These are phyloP conservation scores for Oncorhynchus keta DNA, from an alignment of 2,113 vertebrate species.

Conservation along the genomic window DNA sequence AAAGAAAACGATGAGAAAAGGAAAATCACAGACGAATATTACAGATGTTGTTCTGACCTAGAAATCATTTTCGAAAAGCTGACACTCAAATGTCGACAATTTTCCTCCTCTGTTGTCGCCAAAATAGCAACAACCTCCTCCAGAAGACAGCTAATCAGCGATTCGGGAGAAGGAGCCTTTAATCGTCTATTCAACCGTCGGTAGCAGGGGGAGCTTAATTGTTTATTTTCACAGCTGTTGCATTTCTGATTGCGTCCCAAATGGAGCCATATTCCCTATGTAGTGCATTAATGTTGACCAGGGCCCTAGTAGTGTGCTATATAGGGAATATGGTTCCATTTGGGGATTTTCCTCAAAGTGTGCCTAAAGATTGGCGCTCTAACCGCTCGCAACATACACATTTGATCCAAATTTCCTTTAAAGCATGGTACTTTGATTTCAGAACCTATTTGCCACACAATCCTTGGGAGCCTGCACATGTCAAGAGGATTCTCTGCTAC, in stretches of 20 bases:
- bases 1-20: constrained; percentile 3
- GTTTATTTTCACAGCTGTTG: constrained; percentile 26
- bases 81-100: constrained; percentile 26
- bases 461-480: constrained; percentile 33
- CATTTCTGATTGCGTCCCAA: not conserved
- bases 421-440: constrained; percentile 26
- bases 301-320: too few relatives aligned
- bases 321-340: too few relatives aligned
- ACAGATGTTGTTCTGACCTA: constrained; percentile 18
- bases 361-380: constrained; percentile 30
- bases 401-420: constrained; percentile 28
- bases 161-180: constrained; percentile 20
- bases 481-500: constrained; percentile 42
- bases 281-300: too few relatives aligned
- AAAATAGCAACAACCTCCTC: constrained; percentile 13
- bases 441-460: constrained; percentile 51
- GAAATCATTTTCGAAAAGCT: constrained; percentile 23
- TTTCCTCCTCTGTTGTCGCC: not conserved
- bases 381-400: constrained; percentile 17
- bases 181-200: constrained; percentile 38
- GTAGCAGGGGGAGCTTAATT: constrained; percentile 28
- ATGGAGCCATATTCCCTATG: too few relatives aligned
- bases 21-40: constrained; percentile 18
- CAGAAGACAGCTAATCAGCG: constrained; percentile 25
- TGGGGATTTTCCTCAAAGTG: constrained; percentile 16